Evolutionary conservation across 2,888 invertebrate genomes (phyloP).

Genomic region (Ornithoptera alexandrae): DNA sequence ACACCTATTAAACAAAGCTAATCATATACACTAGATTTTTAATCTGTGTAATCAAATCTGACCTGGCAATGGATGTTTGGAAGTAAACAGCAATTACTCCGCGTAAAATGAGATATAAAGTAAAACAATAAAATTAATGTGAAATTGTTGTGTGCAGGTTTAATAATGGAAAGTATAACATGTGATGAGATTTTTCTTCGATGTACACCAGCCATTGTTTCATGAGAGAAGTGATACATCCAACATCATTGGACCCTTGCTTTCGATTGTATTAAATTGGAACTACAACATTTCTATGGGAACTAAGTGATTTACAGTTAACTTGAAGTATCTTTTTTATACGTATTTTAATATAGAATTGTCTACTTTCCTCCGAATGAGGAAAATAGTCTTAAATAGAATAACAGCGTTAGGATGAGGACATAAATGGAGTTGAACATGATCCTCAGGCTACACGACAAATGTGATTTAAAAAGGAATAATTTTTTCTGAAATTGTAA

Average conservation of each 20-base stretch:
- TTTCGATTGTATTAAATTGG: constrained; percentile 11
- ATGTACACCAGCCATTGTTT: constrained; percentile 30
- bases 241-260: constrained; percentile 9
- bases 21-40: no score
- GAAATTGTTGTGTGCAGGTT: constrained; percentile 7
- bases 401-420: not conserved
- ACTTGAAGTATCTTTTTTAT: not conserved
- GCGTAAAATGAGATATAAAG: constrained; percentile 3
- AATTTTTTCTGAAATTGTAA: no score
- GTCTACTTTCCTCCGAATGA: no score
- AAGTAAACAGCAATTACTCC: not conserved
- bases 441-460: no score
- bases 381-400: not conserved
- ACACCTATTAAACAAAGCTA: no score
- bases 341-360: no score
- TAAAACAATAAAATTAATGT: constrained; percentile 25
- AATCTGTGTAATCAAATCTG: no score
- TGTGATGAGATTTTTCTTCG: constrained; percentile 23
- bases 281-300: constrained; percentile 10
- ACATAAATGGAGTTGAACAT: not conserved
- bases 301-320: constrained; percentile 3
- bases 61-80: not conserved
- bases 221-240: constrained; percentile 9
- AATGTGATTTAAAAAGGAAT: no score
- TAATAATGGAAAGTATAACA: constrained; percentile 32